Base-by-base conservation (phyloP, 2,888 invertebrate species). In the Lypha dubia region DNA sequence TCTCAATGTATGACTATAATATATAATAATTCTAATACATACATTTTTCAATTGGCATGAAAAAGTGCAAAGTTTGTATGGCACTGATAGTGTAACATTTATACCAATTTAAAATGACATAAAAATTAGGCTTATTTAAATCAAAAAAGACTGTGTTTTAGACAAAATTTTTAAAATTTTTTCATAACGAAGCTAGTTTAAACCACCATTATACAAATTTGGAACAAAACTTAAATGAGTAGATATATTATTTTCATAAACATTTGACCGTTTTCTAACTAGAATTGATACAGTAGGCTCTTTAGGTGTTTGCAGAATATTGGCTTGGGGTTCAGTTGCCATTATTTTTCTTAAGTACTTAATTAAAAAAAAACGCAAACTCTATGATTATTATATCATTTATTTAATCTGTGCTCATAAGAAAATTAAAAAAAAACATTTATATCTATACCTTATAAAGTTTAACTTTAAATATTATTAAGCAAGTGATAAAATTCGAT, bases 1-100 rank as follows among this genome's bases (percentile, higher is more conserved):
- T 91, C 92, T 95, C 87, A 95, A 95, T 92, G 94, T 95, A 89
- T 92, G 91, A 92, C 88, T 88, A 73, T 67, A 62, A 68, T 85
- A 86, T 83, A 79, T 85, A 87, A 83, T 86, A 85, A 83, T 85
- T 77, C 68, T 68, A 46, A 35, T 32, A 28, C 35, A 35, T n/a
- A 24, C 9, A 35, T 22, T 3, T 20, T 1, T 15, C 41, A 62
- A 58, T 3, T 58, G 60, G 46, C 24, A 44, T 35, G 68, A 20
- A 8, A 68, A 77, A 51, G 51, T 24, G 49, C 38, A 24, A 41
- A 60, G 6, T 28, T 38, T 46, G 4, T 58, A 41, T 17, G 3
- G 28, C 15, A 53, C 28, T 28, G n/a, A 49, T 62, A 56, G n/a
- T 13, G n/a, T 28, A 15, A 58, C 28, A 28, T 77, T 20, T 3